phyloP scores from a whole-genome alignment of 2,113 vertebrate genomes.

The Columba janthina region DNA sequence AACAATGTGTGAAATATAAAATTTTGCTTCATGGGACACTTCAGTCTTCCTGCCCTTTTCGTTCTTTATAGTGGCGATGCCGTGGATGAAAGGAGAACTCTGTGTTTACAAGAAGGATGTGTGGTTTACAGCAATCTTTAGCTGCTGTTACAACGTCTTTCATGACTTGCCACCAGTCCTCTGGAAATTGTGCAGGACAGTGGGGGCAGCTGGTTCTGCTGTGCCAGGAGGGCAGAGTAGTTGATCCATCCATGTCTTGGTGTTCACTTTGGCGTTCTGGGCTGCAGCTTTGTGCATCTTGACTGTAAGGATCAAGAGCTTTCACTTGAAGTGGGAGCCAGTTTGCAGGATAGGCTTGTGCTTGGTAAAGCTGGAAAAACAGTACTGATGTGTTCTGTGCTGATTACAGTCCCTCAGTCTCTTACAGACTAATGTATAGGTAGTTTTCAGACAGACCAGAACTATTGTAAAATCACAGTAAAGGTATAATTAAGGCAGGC shows the following conservation, averaged over 20 bases:
- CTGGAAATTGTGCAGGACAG: too few species aligned
- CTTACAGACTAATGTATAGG: not conserved
- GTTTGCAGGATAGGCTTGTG: not conserved
- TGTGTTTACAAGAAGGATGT: not conserved
- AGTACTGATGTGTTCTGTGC: not conserved
- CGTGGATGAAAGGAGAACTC: accelerated
- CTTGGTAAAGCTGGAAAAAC: not conserved
- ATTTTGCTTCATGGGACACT: not conserved
- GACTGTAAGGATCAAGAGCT: not conserved
- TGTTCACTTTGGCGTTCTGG: accelerated
- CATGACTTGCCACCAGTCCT: not conserved
- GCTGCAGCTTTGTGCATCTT: not conserved
- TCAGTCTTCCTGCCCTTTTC: not conserved
- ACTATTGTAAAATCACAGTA: not conserved
- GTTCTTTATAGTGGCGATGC: not conserved
- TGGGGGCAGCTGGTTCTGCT: not conserved
- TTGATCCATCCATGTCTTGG: not conserved
- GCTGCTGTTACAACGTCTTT: not conserved
- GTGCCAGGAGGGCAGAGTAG: not conserved
- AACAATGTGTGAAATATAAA: accelerated
- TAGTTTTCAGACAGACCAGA: not conserved
- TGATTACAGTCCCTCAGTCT: not conserved
- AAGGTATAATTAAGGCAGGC: not conserved
- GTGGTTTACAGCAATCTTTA: not conserved
- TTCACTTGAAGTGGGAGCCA: not conserved